These are phyloP conservation scores for Laothoe populi DNA, from an alignment of 2,888 invertebrate species.

Conservation along the genomic window DNA sequence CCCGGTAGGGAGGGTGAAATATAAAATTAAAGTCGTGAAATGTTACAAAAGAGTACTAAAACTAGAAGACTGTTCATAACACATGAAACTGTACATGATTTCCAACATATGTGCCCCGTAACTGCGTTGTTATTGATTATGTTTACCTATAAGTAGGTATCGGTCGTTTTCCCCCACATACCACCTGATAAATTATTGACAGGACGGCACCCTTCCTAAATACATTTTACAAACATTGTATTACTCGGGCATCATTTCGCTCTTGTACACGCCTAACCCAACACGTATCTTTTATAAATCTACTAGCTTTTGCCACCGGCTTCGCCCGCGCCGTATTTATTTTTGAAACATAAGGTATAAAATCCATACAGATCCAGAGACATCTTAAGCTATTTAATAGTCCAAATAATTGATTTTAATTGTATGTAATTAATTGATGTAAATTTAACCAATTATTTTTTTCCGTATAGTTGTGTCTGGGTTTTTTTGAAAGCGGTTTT, in stretches of 20 bases:
- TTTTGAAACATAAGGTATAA: too few relatives aligned
- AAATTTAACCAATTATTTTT: too few relatives aligned
- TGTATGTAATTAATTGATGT: too few relatives aligned
- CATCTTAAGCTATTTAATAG: background rate
- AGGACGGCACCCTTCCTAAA: conserved; percentile 39
- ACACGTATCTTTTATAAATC: conserved; percentile 7
- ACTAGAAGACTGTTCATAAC: background rate
- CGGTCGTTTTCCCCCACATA: conserved; percentile 40
- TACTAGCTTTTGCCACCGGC: too few relatives aligned
- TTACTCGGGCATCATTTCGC: conserved; percentile 31
- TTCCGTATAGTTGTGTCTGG: too few relatives aligned
- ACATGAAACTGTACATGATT: background rate
- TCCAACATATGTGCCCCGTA: background rate
- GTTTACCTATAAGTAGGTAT: conserved; percentile 33
- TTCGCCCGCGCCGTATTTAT: too few relatives aligned
- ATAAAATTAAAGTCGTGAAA: background rate
- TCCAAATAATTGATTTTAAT: too few relatives aligned
- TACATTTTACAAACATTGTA: conserved; percentile 39
- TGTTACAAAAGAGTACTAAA: background rate
- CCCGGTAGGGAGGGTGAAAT: background rate
- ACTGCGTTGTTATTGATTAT: conserved; percentile 23
- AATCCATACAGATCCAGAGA: background rate
- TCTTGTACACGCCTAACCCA: background rate
- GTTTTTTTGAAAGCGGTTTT: too few relatives aligned
- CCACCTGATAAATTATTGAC: conserved; percentile 47